Evolutionary conservation across 2,888 invertebrate genomes (phyloP).

Genomic region (Eristalis tenax): DNA sequence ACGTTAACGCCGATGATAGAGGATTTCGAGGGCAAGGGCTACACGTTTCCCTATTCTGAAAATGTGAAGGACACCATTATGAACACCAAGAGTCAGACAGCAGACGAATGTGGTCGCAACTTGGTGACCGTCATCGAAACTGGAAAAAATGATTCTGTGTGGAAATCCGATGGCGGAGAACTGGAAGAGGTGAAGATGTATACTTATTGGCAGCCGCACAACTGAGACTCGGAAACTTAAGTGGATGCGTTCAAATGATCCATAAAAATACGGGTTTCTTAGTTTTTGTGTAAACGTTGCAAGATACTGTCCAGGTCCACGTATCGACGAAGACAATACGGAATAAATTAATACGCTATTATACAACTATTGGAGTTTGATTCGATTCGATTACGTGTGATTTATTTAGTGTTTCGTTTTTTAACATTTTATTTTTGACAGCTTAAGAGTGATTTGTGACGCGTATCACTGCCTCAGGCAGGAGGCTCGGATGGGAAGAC

Average conservation of each 20-base stretch:
- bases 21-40: slow-evolving; percentile 11
- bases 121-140: slow-evolving; percentile 39
- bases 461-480: too few species aligned
- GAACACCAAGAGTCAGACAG: slow-evolving; percentile 12
- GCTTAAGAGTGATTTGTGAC: too few species aligned
- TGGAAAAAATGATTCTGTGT: slow-evolving; percentile 62
- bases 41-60: slow-evolving; percentile 25
- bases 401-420: too few species aligned
- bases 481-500: too few species aligned
- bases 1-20: slow-evolving; percentile 67
- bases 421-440: too few species aligned
- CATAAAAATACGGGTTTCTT: neutral
- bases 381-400: too few species aligned
- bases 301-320: too few species aligned
- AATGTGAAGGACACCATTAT: neutral
- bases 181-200: slow-evolving; percentile 70
- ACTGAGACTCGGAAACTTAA: neutral
- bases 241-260: too few species aligned
- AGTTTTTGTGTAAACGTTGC: neutral
- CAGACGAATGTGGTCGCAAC: slow-evolving; percentile 50
- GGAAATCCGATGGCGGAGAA: slow-evolving; percentile 50
- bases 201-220: slow-evolving; percentile 4
- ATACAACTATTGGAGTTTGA: too few species aligned
- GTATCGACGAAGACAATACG: too few species aligned
- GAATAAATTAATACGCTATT: too few species aligned